These are phyloP conservation scores for Peromyscus polionotus DNA, from an alignment of 2,113 vertebrate species.

Conservation along the genomic window DNA sequence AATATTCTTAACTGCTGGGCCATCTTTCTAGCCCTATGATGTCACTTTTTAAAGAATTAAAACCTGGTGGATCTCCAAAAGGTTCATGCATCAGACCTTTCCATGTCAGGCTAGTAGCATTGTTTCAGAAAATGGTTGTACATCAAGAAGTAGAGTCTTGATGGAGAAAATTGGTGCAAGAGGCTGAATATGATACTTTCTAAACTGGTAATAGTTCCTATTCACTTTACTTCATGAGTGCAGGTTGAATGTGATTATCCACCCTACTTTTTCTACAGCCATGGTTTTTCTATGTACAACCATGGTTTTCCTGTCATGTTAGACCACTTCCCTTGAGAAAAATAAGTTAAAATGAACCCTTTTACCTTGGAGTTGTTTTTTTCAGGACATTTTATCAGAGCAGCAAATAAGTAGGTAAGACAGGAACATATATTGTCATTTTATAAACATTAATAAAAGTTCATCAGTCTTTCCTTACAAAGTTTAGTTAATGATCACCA, in stretches of 20 bases:
- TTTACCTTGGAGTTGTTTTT: rapidly evolving
- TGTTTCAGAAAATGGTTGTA: not conserved
- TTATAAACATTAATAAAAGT: not conserved
- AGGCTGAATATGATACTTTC: not conserved
- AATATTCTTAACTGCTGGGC: not conserved
- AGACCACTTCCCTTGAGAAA: not conserved
- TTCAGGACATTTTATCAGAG: not conserved
- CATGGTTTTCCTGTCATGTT: not conserved
- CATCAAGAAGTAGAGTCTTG: not conserved
- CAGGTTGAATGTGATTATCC: no score
- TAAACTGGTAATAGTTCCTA: not conserved
- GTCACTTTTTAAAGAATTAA: not conserved
- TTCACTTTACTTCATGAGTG: not conserved
- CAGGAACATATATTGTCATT: not conserved
- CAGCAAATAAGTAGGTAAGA: not conserved
- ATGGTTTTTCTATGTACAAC: no score
- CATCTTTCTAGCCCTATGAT: not conserved
- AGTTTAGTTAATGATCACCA: not conserved
- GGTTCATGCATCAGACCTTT: not conserved
- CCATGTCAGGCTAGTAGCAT: not conserved
- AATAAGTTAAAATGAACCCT: not conserved
- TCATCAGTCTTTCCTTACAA: not conserved
- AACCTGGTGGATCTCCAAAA: not conserved
- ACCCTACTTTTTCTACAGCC: not conserved
- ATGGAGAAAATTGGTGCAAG: not conserved